These are phyloP conservation scores for Pollenia griseotomentosa DNA, from an alignment of 2,888 invertebrate genomes.

Conservation along the genomic window DNA sequence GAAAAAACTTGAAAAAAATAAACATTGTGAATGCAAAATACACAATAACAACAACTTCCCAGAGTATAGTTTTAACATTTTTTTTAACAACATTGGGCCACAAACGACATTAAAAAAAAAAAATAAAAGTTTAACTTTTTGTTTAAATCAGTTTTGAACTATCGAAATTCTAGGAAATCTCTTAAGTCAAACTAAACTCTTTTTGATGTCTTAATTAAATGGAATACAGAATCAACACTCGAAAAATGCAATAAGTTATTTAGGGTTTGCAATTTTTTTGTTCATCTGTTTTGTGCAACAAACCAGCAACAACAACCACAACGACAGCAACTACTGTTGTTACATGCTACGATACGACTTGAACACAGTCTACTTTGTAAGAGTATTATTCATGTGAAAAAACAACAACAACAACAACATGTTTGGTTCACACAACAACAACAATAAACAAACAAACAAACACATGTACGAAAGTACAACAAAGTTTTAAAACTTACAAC, in stretches of 20 bases:
- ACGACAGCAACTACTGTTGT: slow-evolving; percentile 57
- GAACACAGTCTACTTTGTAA: slow-evolving; percentile 51
- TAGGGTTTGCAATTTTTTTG: slow-evolving; percentile 42
- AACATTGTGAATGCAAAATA: slow-evolving; percentile 67
- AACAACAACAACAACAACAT: neutral
- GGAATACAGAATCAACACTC: slow-evolving; percentile 72
- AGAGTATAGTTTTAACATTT: slow-evolving; percentile 60
- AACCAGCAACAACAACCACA: slow-evolving; percentile 27
- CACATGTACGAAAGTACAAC: slow-evolving; percentile 55
- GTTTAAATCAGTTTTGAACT: slow-evolving; percentile 74
- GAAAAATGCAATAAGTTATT: slow-evolving; percentile 71
- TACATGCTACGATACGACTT: slow-evolving; percentile 49
- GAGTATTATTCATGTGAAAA: slow-evolving; percentile 29
- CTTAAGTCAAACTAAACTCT: slow-evolving; percentile 75
- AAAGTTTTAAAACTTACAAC: slow-evolving; percentile 41
- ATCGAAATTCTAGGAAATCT: slow-evolving; percentile 77
- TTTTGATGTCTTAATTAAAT: slow-evolving; percentile 78
- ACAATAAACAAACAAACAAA: slow-evolving; percentile 26
- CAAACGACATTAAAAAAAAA: slow-evolving; percentile 54
- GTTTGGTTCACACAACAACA: slow-evolving; percentile 60
- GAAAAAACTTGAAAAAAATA: slow-evolving; percentile 46
- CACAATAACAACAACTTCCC: slow-evolving; percentile 60
- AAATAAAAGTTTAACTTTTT: slow-evolving; percentile 61
- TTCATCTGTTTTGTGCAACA: slow-evolving; percentile 1
- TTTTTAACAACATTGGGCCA: slow-evolving; percentile 53